phyloP scores from a whole-genome alignment of 64 coral and sea anemone species.

The Montipora foliosa region DNA sequence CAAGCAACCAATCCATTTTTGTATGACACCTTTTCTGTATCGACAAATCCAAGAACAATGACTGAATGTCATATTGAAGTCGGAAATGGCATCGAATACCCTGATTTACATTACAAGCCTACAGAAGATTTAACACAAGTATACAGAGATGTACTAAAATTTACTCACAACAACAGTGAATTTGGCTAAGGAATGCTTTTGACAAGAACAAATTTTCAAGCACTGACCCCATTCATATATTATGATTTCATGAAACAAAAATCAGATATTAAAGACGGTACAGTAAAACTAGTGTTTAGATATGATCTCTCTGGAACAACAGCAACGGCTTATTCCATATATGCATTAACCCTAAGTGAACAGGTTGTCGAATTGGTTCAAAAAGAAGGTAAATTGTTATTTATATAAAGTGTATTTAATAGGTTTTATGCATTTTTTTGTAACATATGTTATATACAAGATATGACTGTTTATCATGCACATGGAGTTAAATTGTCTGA shows the following conservation, averaged over 20 bases:
- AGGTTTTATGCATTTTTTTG: too few species aligned
- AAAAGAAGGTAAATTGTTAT: too few species aligned
- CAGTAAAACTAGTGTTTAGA: background rate
- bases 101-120: background rate
- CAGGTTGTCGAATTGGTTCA: too few species aligned
- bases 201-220: background rate
- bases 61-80: slow-evolving; percentile 5
- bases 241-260: slow-evolving; percentile 17
- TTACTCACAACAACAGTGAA: too few species aligned
- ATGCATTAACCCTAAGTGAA: too few species aligned
- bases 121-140: background rate
- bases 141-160: slow-evolving; percentile 7
- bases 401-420: too few species aligned
- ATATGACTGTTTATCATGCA: too few species aligned
- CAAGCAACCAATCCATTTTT: slow-evolving; percentile 58
- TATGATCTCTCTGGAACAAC: background rate
- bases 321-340: background rate
- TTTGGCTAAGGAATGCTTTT: too few species aligned
- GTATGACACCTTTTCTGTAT: slow-evolving; percentile 40
- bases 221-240: background rate
- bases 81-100: slow-evolving; percentile 11
- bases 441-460: too few species aligned
- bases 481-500: too few species aligned
- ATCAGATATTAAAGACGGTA: slow-evolving; percentile 8
- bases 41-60: background rate